Conservation (phyloP, 2,888 invertebrate species). For the Meteorus colon region DNA sequence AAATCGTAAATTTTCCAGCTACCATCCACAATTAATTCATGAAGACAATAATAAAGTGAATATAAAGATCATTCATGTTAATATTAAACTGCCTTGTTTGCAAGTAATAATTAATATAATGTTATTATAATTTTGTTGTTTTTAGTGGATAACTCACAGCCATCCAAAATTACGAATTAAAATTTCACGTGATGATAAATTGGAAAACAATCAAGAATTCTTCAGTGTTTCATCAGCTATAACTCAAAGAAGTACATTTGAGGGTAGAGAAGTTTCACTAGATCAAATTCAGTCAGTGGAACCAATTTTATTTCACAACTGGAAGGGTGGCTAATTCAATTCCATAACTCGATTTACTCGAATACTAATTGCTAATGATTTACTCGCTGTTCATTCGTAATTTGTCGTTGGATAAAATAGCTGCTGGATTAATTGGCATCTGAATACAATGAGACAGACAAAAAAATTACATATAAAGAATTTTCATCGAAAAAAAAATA, state of each 20-base stretch:
- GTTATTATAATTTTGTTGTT: conserved; percentile 9
- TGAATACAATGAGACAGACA: not conserved
- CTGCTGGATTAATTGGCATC: not conserved
- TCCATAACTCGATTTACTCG: not conserved
- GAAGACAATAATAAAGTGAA: conserved; percentile 55
- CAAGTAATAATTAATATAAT: not conserved
- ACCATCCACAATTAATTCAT: conserved; percentile 48
- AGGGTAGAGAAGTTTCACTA: not conserved
- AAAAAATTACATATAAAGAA: not conserved
- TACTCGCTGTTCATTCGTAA: not conserved
- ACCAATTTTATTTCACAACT: not conserved
- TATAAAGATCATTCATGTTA: not conserved
- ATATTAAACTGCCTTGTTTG: not conserved
- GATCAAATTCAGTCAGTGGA: not conserved
- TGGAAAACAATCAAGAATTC: conserved; percentile 27
- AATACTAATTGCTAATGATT: not conserved
- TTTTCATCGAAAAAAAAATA: conserved; percentile 5
- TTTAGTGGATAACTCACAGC: conserved; percentile 54
- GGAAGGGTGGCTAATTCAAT: not conserved
- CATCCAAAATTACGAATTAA: conserved; percentile 57
- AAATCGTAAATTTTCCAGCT: not conserved
- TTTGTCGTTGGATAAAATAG: not conserved
- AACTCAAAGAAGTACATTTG: not conserved
- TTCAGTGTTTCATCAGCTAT: not conserved
- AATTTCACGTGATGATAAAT: conserved; percentile 56